These are phyloP conservation scores for Charina bottae DNA, from an alignment of 2,113 vertebrate species.

Conservation along the genomic window DNA sequence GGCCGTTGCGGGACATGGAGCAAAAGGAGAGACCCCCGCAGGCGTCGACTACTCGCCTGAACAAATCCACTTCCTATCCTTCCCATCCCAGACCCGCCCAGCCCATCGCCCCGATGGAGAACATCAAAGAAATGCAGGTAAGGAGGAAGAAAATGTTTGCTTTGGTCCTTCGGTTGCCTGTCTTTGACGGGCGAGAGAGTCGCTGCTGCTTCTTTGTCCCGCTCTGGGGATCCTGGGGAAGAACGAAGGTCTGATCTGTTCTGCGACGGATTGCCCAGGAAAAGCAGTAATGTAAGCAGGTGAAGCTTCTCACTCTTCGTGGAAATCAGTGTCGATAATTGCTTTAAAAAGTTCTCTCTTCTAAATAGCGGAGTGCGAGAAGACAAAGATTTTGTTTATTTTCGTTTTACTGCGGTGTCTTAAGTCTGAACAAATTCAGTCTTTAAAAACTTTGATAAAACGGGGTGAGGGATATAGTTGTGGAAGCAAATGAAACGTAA, in stretches of 20 bases:
- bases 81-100: conserved; percentile 39
- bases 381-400: background rate
- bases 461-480: background rate
- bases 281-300: background rate
- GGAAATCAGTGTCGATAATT: background rate
- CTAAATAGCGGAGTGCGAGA: background rate
- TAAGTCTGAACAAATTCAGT: background rate
- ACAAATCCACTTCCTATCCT: background rate
- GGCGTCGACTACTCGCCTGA: accelerated
- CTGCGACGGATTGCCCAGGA: background rate
- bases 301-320: background rate
- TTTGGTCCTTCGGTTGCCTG: background rate
- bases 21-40: too few species aligned
- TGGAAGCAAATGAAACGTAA: background rate
- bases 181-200: conserved; percentile 14
- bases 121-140: conserved; percentile 74
- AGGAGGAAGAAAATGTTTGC: background rate
- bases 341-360: background rate
- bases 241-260: background rate
- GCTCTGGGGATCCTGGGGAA: background rate
- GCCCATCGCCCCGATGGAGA: conserved; percentile 50
- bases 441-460: background rate
- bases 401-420: background rate
- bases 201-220: too few species aligned
- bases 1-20: conserved; percentile 4